These are phyloP conservation scores for Machaerirhynchus nigripectus DNA, from an alignment of 2,113 vertebrate genomes.

Conservation along the genomic window DNA sequence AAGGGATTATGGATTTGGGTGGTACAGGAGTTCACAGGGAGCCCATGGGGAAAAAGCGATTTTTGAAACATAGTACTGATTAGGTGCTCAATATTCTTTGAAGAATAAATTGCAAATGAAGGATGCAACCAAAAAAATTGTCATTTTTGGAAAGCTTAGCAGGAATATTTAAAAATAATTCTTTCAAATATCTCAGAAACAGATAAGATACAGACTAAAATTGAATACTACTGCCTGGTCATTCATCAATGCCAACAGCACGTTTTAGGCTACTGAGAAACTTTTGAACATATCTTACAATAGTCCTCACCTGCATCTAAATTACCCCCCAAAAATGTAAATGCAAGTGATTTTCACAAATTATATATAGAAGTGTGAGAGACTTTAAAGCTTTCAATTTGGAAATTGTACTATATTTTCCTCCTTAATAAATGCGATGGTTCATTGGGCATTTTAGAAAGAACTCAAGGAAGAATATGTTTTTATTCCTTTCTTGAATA, in stretches of 20 bases:
- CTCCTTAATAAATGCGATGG: not conserved
- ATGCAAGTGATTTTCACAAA: not conserved
- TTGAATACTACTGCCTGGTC: not conserved
- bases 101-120: not conserved
- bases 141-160: not conserved
- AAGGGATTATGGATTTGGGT: not conserved
- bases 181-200: not conserved
- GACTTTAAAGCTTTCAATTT: not conserved
- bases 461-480: not conserved
- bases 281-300: not conserved
- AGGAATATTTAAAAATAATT: not conserved
- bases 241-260: constrained; percentile 4
- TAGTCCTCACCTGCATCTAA: not conserved
- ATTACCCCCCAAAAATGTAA: not conserved
- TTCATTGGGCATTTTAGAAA: not conserved
- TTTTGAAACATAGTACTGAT: not conserved
- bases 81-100: not conserved
- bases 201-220: not conserved
- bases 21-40: not conserved
- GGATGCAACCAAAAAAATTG: not conserved
- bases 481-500: not conserved
- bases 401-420: not conserved
- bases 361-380: not conserved
- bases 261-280: not conserved
- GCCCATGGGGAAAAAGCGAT: not conserved